Evolutionary conservation across 2,797 vertebrate species (phyloP), one percentile per base, ranked within the genome.

Genomic region (Poecile montanus): DNA sequence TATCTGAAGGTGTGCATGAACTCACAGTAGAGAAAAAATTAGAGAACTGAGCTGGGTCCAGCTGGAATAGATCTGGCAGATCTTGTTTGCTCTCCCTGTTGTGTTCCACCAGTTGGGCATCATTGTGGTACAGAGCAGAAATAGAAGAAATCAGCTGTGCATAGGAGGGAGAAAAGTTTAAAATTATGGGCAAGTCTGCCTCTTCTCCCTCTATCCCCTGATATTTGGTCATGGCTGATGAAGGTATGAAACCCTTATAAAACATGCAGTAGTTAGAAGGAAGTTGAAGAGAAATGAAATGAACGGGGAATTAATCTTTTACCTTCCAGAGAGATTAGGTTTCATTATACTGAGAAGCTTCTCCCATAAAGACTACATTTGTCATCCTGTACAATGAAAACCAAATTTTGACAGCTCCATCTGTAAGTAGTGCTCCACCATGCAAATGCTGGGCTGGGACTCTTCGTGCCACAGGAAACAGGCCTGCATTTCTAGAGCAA

Each of bases 401-500:
- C 30, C 77, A 85, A 47, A 67, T 92, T 97, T 78, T 88, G 87
- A 94, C 67, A 82, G 77, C 71, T 95, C 73, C 78, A 87, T 67
- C 81, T 77, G 53, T 77, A 89, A 95, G 53, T 66, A 92, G 89
- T 5, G 15, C 54, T 70, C 67, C 18, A 74, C 47, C 54, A 36
- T 75, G 53, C 36, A 91, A 92, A 89, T 57, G 47, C 48, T 58
- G 50, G 42, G 32, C 81, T 63, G 30, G 76, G 88, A 95, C n/a
- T 96, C 91, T 92, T 68, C 16, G n/a, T 90, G 68, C 63, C 32
- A n/a, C 63, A 26, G 60, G 62, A 88, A 89, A 61, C 45, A 72
- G 48, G 29, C 74, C 72, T 94, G 63, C 34, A 32, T 91, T 78
- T 87, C 74, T 47, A 91, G 17, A 74, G 22, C 1, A 7, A 92